A percentile compares a stretch with the other conserved stretches of the same genome.
phyloP scores from a whole-genome alignment of 2,113 vertebrate genomes.

The Camelus bactrianus region DNA sequence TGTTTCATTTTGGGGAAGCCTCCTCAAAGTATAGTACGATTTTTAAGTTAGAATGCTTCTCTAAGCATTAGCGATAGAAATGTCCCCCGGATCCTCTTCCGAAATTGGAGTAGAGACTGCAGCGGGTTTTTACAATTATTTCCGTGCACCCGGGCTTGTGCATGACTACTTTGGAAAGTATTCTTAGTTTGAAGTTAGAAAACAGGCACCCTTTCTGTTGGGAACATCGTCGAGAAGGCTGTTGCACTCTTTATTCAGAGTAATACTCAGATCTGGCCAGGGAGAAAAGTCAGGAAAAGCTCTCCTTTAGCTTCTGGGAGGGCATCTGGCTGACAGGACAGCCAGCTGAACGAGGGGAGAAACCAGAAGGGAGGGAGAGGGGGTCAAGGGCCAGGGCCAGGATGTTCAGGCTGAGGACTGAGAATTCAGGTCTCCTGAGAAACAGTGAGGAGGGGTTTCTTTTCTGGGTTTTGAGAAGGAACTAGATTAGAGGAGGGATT shows the following conservation, averaged over 20 bases:
- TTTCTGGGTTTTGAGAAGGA: not conserved
- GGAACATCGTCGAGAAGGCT: not conserved
- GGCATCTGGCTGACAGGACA: rapidly evolving
- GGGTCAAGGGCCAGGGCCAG: not conserved
- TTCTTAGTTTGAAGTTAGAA: conserved; percentile 5
- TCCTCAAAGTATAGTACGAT: not conserved
- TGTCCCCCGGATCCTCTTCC: not conserved
- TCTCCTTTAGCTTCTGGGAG: not conserved
- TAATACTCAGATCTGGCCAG: not conserved
- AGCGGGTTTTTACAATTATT: not conserved
- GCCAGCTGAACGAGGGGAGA: not conserved
- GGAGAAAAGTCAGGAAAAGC: not conserved
- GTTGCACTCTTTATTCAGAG: not conserved
- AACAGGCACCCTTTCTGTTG: not conserved
- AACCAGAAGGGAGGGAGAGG: not conserved
- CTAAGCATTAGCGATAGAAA: not conserved
- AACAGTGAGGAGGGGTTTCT: not conserved
- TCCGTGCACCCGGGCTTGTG: not conserved
- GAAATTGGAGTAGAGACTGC: not conserved
- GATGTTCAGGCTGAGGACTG: not conserved
- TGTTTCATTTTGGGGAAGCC: not conserved
- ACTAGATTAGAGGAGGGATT: not conserved
- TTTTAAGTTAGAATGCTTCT: not conserved
- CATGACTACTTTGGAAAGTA: not conserved
- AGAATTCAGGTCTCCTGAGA: not conserved